Evolutionary conservation across 2,888 invertebrate species (phyloP).

Genomic region (Drosophila fulvimacula): DNA sequence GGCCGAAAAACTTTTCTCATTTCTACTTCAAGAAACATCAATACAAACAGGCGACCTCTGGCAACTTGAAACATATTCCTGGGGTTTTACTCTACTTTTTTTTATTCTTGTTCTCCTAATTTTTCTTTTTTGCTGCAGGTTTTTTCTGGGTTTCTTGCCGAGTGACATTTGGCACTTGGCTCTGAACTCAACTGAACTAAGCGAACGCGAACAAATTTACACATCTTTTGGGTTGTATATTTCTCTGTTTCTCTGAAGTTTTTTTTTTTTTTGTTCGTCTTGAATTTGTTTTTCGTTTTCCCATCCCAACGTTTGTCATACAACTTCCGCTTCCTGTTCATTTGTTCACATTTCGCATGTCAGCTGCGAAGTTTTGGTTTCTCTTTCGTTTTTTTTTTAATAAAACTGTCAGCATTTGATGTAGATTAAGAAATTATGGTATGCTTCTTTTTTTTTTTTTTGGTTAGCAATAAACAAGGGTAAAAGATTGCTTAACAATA

Average conservation of each 20-base stretch:
- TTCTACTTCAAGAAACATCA: conserved; percentile 77
- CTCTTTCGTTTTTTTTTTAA: conserved; percentile 53
- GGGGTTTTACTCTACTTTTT: conserved; percentile 19
- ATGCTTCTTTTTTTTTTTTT: conserved; percentile 41
- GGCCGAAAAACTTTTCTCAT: conserved; percentile 79
- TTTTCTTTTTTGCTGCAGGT: conserved; percentile 21
- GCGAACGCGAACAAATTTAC: conserved; percentile 65
- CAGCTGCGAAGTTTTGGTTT: conserved; percentile 49
- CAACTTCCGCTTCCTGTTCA: conserved; percentile 80
- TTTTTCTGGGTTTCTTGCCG: conserved; percentile 23
- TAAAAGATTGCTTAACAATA: conserved; percentile 31
- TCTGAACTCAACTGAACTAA: conserved; percentile 45
- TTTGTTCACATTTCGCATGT: conserved; percentile 76
- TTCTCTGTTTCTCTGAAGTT: background rate
- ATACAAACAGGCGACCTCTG: conserved; percentile 63
- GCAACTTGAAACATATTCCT: conserved; percentile 57
- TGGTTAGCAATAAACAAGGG: background rate
- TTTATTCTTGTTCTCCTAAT: background rate
- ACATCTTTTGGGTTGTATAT: conserved; percentile 64
- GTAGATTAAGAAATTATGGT: conserved; percentile 80
- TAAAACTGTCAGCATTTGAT: conserved; percentile 79
- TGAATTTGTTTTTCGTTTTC: conserved; percentile 36
- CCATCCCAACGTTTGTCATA: conserved; percentile 58
- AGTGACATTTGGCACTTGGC: conserved; percentile 79
- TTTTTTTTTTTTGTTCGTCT: conserved; percentile 21